These are phyloP conservation scores for Hyalella azteca DNA, from an alignment of 2,888 invertebrate genomes.

Conservation along the genomic window DNA sequence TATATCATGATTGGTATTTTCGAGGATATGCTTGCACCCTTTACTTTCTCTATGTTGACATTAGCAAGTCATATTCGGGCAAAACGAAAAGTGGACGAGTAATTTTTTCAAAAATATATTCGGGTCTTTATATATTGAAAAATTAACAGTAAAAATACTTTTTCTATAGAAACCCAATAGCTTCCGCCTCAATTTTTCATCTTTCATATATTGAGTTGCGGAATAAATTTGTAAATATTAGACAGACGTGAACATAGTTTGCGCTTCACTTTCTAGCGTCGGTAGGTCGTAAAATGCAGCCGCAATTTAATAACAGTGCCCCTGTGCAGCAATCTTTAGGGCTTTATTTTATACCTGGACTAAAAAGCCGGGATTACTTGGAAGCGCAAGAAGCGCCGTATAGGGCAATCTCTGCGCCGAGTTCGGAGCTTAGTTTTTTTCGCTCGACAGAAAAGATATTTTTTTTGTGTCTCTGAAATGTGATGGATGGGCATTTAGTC, in stretches of 20 bases:
- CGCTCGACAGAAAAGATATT: background rate
- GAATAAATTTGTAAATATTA: background rate
- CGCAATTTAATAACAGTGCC: slow-evolving; percentile 34
- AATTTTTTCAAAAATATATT: no score
- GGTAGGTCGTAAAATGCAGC: slow-evolving; percentile 7
- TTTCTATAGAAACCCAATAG: no score
- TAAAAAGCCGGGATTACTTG: slow-evolving; percentile 24
- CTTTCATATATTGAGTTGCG: no score
- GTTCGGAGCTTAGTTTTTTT: background rate
- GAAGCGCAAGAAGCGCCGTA: slow-evolving; percentile 6
- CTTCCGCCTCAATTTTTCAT: no score
- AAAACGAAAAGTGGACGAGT: no score
- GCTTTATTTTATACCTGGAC: slow-evolving; percentile 29
- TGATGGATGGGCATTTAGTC: slow-evolving; percentile 25
- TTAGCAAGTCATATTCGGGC: no score
- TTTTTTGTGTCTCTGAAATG: slow-evolving; percentile 13
- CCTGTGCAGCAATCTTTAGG: slow-evolving; percentile 18
- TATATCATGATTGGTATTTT: no score
- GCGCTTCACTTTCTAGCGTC: background rate
- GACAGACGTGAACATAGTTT: background rate
- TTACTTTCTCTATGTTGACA: no score
- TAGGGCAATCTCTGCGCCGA: slow-evolving; percentile 5
- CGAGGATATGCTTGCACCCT: no score
- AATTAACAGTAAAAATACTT: no score
- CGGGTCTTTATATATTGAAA: no score